Conservation (phyloP, 64 coral and sea anemone genomes). For the Montipora sp. region DNA sequence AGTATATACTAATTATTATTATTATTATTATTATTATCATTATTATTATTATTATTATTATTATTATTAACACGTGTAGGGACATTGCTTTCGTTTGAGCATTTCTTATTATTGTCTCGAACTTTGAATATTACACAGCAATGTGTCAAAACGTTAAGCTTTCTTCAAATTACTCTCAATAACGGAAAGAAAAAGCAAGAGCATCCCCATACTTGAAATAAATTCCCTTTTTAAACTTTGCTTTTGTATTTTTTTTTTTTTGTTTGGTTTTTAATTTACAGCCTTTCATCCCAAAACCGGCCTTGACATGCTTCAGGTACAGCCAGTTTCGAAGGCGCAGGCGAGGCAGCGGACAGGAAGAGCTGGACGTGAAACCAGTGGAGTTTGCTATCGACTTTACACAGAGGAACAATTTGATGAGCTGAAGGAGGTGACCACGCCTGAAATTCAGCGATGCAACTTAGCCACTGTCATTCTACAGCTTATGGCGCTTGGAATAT, state of each 20-base stretch:
- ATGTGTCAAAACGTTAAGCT: too few species aligned
- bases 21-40: too few species aligned
- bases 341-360: constrained; percentile 86
- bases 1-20: too few species aligned
- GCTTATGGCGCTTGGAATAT: constrained; percentile 88
- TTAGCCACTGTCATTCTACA: constrained; percentile 85
- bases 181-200: too few species aligned
- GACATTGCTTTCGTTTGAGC: too few species aligned
- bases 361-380: constrained; percentile 89
- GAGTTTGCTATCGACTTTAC: constrained; percentile 90
- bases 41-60: too few species aligned
- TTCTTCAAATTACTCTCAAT: too few species aligned
- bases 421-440: constrained; percentile 72
- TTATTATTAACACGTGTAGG: too few species aligned
- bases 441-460: constrained; percentile 95
- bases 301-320: constrained; percentile 87
- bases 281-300: constrained; percentile 96
- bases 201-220: too few species aligned
- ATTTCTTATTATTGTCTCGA: too few species aligned
- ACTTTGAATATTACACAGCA: too few species aligned
- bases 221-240: neutral
- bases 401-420: constrained; percentile 97
- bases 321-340: constrained; percentile 95
- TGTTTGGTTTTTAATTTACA: neutral
- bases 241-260: neutral